phyloP scores from a whole-genome alignment of 1,140 invertebrate species.

The Leptonema lineaticorne region DNA sequence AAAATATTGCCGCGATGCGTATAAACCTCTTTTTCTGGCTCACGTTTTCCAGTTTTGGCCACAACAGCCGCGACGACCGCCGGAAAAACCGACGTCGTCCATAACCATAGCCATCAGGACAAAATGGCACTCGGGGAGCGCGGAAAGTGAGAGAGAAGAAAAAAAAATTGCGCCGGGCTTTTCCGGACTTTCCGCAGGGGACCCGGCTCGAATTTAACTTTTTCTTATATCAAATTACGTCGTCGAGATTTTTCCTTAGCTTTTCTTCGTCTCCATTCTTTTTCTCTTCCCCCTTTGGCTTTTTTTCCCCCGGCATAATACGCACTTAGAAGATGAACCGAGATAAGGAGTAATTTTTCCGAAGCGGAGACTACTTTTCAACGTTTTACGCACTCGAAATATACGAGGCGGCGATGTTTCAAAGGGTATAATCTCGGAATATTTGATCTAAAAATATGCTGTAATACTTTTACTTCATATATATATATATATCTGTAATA shows the following conservation, averaged over 20 bases:
- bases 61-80: not conserved
- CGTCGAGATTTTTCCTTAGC: not conserved
- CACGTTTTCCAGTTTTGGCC: not conserved
- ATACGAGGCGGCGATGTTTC: no score
- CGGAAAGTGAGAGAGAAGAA: not conserved
- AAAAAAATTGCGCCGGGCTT: constrained; percentile 3
- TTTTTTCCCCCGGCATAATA: no score
- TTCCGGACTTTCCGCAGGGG: not conserved
- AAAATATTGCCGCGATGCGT: constrained; percentile 16
- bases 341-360: no score
- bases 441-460: no score
- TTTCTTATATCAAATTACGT: constrained; percentile 15
- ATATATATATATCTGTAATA: no score
- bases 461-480: no score
- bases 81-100: not conserved
- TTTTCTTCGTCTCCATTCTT: not conserved
- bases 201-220: constrained; percentile 14
- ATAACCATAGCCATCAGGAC: not conserved
- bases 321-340: no score
- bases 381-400: no score
- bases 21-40: not conserved
- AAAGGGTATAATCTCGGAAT: no score
- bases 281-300: no score
- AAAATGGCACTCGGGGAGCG: not conserved
- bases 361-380: no score